Evolutionary conservation across 2,888 invertebrate species (phyloP), one percentile per base, ranked within the genome.

Genomic region (Hedya salicella): DNA sequence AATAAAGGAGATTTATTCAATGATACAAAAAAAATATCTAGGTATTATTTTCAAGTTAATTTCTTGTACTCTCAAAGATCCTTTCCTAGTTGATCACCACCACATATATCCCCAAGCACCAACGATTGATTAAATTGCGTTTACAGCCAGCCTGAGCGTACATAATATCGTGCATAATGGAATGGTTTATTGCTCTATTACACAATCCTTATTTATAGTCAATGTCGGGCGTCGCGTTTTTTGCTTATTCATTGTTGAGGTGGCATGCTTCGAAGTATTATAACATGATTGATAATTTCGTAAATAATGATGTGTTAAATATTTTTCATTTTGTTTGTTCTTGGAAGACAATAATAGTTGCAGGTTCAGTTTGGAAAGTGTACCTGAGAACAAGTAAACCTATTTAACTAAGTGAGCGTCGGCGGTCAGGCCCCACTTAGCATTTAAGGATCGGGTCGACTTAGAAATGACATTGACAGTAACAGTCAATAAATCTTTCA

Each of bases 141-240:
- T 73, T 71, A 74, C 76, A 72, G 75, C 71, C 70, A 70, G 74
- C 73, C 70, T 68, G 73, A 71, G 70, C 73, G 71, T 71, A 70
- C 75, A 75, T 75, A 69, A 71, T 69, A 70, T 70, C 73, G 71
- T 75, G 74, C 73, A 80, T 80, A 79, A 78, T 74, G 77, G 71
- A 69, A 66, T 75, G 75, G 76, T 83, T 85, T 85, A 87, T 86
- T 79, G 80, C 81, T 85, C 80, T 82, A 84, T 87, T 88, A 82
- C 85, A 79, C 78, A 84, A 84, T 77, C 68, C 75, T 78, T 82
- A 80, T 82, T 83, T 80, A 83, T 79, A 71, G 68, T 70, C 78
- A 73, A 76, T 72, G 76, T 75, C 71, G 72, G 69, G 69, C 76
- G 80, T 79, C 67, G 44, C 75, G 74, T 82, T 83, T 81, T 84